A percentile compares a stretch with the other conserved stretches of the same genome.
These are phyloP conservation scores for Distichodus sexfasciatus DNA, from an alignment of 2,797 vertebrate species.

Conservation along the genomic window DNA sequence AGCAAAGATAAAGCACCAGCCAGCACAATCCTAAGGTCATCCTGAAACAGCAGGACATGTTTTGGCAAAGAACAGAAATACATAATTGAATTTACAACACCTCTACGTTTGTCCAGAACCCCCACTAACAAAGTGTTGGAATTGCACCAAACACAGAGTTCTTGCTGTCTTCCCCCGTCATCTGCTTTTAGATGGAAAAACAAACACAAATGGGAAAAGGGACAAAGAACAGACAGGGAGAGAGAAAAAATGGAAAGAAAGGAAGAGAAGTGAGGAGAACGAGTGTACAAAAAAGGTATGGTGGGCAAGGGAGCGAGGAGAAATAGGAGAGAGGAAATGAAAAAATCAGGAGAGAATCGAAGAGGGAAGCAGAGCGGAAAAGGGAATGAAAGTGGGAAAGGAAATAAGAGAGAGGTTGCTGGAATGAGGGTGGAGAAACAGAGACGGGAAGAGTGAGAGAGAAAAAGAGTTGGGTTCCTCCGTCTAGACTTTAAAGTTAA, in stretches of 20 bases:
- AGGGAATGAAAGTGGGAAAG: neutral
- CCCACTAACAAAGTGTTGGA: neutral
- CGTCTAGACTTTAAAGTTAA: slow-evolving; percentile 32
- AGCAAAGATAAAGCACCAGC: neutral
- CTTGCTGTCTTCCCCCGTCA: neutral
- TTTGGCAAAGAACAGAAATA: neutral
- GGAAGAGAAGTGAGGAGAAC: neutral
- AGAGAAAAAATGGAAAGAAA: neutral
- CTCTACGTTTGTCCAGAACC: neutral
- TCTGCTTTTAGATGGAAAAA: slow-evolving; percentile 53
- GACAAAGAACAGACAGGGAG: neutral
- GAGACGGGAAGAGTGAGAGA: no score
- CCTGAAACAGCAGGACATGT: no score
- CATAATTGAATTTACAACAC: neutral
- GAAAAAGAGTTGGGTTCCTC: slow-evolving; percentile 24
- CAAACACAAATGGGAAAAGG: slow-evolving; percentile 15
- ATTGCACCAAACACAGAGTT: neutral
- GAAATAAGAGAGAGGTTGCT: no score
- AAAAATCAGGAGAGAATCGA: slow-evolving; percentile 1
- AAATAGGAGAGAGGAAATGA: slow-evolving; percentile 22
- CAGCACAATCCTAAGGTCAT: neutral
- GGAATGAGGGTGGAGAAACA: neutral
- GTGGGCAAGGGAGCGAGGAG: neutral
- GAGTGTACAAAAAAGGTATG: neutral
- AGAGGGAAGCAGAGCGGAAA: neutral